phyloP scores from a whole-genome alignment of 35 echinoderm and acorn worm genomes.

The Acanthaster planci region DNA sequence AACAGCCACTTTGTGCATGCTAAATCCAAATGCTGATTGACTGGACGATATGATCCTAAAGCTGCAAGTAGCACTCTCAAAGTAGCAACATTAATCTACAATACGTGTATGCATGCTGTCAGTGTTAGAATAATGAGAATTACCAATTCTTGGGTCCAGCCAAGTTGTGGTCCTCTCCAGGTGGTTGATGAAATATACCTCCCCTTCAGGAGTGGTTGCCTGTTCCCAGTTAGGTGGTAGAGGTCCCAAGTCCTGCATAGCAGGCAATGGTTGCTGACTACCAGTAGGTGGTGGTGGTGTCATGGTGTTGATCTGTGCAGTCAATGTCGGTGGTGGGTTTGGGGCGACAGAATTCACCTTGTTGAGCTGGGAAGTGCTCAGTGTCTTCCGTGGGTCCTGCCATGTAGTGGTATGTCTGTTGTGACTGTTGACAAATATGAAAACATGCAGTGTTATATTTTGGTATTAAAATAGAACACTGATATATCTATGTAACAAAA shows the following conservation, averaged over 20 bases:
- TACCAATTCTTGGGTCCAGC: conserved; percentile 98
- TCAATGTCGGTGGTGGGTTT: conserved; percentile 2
- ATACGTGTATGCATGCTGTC: no score
- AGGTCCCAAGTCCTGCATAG: conserved; percentile 81
- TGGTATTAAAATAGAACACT: no score
- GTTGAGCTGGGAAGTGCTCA: conserved; percentile 39
- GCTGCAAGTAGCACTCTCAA: no score
- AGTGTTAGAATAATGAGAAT: no score
- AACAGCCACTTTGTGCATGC: no score
- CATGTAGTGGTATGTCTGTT: conserved; percentile 91
- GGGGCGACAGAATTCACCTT: conserved; percentile 34
- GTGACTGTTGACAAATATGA: conserved; percentile 47
- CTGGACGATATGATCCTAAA: no score
- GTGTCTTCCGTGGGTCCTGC: conserved; percentile 87
- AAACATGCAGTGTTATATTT: no score
- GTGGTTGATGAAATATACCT: conserved; percentile 97
- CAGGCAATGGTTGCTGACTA: conserved; percentile 57
- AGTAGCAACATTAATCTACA: no score
- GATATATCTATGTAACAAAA: no score
- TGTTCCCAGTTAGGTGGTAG: conserved; percentile 97
- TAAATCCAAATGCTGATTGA: no score
- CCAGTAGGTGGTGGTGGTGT: conserved; percentile 29
- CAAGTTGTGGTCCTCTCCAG: conserved; percentile 92
- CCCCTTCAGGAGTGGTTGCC: conserved; percentile 86
- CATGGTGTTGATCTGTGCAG: conserved; percentile 5